Conservation (phyloP, 2,888 invertebrate species). For the Sarcophaga carnaria region DNA sequence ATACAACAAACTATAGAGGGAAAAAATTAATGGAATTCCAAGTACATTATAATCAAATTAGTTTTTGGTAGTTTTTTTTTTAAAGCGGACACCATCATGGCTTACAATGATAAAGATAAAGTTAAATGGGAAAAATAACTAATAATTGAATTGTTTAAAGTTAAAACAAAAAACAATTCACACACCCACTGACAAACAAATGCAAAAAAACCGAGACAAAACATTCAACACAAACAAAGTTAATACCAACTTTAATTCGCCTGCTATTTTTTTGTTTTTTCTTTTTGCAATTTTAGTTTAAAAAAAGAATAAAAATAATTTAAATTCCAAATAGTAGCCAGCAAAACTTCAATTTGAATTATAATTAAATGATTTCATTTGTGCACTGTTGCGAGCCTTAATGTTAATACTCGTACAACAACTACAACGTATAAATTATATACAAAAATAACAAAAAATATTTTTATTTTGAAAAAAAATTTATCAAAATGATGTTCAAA, state of each 20-base stretch:
- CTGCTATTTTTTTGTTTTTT: background rate
- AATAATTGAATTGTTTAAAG: constrained; percentile 61
- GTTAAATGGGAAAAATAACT: constrained; percentile 52
- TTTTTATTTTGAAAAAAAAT: too few species aligned
- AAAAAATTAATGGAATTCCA: constrained; percentile 51
- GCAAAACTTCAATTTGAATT: constrained; percentile 23
- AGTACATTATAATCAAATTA: constrained; percentile 66
- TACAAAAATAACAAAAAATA: background rate
- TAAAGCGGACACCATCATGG: constrained; percentile 34
- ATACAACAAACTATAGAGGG: background rate
- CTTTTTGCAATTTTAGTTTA: background rate
- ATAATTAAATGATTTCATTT: constrained; percentile 23
- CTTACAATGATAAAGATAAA: constrained; percentile 44
- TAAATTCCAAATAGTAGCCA: constrained; percentile 13
- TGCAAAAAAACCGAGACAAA: background rate
- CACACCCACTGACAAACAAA: background rate
- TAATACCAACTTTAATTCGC: constrained; percentile 38
- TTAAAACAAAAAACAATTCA: background rate
- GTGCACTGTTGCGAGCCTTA: constrained; percentile 2
- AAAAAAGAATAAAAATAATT: background rate
- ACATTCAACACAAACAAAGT: constrained; percentile 1
- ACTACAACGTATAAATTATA: background rate
- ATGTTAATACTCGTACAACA: background rate
- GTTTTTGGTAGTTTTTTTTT: constrained; percentile 62
- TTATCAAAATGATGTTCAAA: too few species aligned